Conservation (phyloP, 1,140 invertebrate species). For the Heliconius hewitsoni region DNA sequence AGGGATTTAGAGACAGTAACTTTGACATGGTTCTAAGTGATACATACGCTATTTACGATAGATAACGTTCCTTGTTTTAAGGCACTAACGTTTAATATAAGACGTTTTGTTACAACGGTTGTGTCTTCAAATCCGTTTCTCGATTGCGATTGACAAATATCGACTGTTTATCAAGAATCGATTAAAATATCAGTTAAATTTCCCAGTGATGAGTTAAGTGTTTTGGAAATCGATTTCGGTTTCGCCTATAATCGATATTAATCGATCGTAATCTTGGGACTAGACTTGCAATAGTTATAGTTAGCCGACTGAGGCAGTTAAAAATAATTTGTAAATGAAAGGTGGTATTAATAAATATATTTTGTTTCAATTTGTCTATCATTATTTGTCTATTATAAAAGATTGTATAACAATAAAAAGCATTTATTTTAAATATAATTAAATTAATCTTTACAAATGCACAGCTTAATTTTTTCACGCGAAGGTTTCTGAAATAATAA, state of each 20-base stretch:
- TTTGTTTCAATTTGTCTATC: constrained; percentile 63
- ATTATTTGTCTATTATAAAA: too few species aligned
- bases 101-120: constrained; percentile 68
- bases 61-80: constrained; percentile 69
- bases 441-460: constrained; percentile 24
- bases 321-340: constrained; percentile 71
- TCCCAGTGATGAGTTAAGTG: background rate
- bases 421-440: background rate
- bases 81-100: constrained; percentile 65
- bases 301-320: constrained; percentile 58
- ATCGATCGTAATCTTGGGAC: background rate
- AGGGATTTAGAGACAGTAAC: background rate
- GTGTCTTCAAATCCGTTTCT: constrained; percentile 52
- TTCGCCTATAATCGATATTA: background rate
- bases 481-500: constrained; percentile 31
- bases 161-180: background rate
- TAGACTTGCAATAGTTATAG: constrained; percentile 54
- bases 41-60: constrained; percentile 51
- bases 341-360: constrained; percentile 77
- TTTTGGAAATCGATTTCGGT: background rate
- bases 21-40: constrained; percentile 22
- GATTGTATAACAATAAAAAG: background rate
- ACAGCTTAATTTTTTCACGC: constrained; percentile 31
- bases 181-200: background rate
- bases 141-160: constrained; percentile 10